These are phyloP conservation scores for Drosophila suzukii DNA, from an alignment of 1,140 invertebrate species.

Conservation along the genomic window DNA sequence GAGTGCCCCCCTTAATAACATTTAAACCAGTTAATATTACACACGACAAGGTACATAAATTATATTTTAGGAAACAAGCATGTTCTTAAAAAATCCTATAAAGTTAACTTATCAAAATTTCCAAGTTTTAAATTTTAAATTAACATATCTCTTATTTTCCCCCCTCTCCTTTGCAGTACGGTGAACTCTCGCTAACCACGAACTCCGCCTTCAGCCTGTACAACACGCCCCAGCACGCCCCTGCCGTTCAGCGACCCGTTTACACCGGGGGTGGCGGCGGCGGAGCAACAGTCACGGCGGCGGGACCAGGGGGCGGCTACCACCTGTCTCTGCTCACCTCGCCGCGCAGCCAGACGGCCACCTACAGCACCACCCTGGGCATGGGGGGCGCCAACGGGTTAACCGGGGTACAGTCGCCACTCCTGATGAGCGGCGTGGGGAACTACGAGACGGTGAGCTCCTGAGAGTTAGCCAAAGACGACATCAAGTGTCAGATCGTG, in stretches of 20 bases:
- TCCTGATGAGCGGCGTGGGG: conserved; percentile 64
- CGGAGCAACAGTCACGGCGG: conserved; percentile 17
- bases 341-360: conserved; percentile 72
- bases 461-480: conserved; percentile 84
- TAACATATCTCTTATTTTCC: neutral
- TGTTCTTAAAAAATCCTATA: no score
- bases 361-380: conserved; percentile 61
- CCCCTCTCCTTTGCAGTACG: conserved; percentile 58
- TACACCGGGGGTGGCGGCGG: conserved; percentile 65
- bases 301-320: conserved; percentile 40
- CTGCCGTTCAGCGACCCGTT: conserved; percentile 75
- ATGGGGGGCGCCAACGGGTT: neutral
- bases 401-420: conserved; percentile 58
- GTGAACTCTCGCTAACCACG: conserved; percentile 83
- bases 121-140: neutral
- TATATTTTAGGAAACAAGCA: no score
- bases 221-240: conserved; percentile 80
- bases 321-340: conserved; percentile 77
- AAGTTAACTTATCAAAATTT: no score
- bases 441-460: conserved; percentile 82
- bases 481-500: conserved; percentile 84
- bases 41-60: no score
- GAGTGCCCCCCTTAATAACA: no score
- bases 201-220: conserved; percentile 82
- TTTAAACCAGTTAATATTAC: no score